Evolutionary conservation across 2,797 vertebrate species (phyloP).

Genomic region (Platalea minor): DNA sequence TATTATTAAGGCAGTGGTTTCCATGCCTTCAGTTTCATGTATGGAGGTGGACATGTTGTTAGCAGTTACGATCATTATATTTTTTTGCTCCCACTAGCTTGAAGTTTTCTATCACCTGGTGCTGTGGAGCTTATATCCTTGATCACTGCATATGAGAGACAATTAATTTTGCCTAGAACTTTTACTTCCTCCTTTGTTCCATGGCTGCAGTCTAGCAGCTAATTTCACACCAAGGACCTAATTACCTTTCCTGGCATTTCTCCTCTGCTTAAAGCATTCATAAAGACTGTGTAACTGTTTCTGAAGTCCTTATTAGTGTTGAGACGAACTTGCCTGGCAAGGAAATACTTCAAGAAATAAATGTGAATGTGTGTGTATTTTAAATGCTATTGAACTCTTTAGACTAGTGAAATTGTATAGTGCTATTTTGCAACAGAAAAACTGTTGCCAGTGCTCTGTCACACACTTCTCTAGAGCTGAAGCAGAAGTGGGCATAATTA

Average conservation of each 20-base stretch:
- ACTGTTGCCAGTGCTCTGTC: neutral
- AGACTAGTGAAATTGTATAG: neutral
- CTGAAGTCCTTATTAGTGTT: conserved; percentile 4
- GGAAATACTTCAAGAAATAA: neutral
- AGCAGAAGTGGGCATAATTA: neutral
- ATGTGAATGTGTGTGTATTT: neutral
- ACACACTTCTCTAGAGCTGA: neutral
- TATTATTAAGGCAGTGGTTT: neutral
- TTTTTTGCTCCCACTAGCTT: neutral
- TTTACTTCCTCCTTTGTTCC: neutral
- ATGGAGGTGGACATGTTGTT: neutral
- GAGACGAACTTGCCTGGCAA: neutral
- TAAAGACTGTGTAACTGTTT: neutral
- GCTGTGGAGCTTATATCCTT: neutral
- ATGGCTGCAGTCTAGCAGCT: neutral
- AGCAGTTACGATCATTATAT: neutral
- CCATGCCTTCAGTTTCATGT: neutral
- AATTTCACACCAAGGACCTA: conserved; percentile 30
- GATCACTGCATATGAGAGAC: neutral
- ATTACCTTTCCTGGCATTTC: conserved; percentile 35
- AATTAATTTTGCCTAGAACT: conserved; percentile 28
- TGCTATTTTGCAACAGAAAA: neutral
- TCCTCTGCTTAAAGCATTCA: neutral
- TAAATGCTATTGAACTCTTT: neutral
- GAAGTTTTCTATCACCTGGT: neutral